Evolutionary conservation across 2,797 vertebrate genomes (phyloP).

Genomic region (Streptopelia turtur): DNA sequence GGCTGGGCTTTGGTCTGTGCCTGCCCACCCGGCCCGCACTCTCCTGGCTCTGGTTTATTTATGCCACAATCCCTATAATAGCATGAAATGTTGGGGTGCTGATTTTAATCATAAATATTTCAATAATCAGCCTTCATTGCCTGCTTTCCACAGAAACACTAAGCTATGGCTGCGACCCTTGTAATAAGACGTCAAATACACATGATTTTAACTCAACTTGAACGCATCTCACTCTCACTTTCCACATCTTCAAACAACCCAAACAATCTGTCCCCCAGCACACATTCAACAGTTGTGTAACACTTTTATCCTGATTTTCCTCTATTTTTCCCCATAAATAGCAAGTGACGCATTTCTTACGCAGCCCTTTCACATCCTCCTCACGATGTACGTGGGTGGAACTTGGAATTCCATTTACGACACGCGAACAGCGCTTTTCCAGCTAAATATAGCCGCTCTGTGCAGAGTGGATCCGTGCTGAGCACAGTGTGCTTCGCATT

Average conservation of each 20-base stretch:
- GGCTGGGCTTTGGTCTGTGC: background rate
- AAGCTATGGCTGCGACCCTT: background rate
- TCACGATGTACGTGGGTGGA: background rate
- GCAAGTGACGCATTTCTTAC: background rate
- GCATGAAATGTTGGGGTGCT: background rate
- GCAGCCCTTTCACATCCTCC: background rate
- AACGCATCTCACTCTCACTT: rapidly evolving
- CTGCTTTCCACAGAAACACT: rapidly evolving
- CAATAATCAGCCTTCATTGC: background rate
- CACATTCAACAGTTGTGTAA: background rate
- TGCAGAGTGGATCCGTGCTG: rapidly evolving
- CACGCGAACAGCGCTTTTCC: background rate
- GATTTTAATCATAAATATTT: background rate
- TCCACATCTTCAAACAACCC: background rate
- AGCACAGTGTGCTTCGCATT: background rate
- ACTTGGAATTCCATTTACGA: background rate
- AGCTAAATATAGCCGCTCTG: background rate
- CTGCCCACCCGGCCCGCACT: background rate
- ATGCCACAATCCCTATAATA: background rate
- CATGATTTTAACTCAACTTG: background rate
- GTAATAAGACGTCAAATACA: background rate
- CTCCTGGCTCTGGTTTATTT: background rate
- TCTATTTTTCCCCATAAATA: background rate
- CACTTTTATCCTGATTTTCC: background rate
- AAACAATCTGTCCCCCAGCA: background rate